Conservation (phyloP, 2,113 vertebrate genomes). For the Gallinago jamesoni region DNA sequence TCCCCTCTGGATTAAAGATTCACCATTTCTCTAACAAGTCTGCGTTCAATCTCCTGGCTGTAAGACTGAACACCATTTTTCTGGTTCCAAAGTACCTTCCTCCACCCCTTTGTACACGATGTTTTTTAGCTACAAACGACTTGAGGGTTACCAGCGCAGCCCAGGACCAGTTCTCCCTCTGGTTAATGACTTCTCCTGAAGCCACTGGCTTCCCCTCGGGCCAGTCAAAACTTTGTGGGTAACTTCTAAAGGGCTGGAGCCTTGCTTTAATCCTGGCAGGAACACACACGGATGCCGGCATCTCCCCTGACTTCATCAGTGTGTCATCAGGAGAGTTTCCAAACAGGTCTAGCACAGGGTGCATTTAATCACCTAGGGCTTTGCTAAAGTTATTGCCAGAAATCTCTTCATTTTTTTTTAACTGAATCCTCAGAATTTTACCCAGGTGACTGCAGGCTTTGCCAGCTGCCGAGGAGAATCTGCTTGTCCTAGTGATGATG, state of each 20-base stretch:
- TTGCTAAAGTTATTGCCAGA: background rate
- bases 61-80: background rate
- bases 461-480: background rate
- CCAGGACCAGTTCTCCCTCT: background rate
- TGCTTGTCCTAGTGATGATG: background rate
- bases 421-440: background rate
- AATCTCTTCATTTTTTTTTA: background rate
- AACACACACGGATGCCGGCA: background rate
- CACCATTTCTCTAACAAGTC: background rate
- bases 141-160: background rate
- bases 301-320: background rate
- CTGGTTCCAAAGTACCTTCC: background rate
- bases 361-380: background rate
- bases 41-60: background rate
- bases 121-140: background rate
- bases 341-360: background rate
- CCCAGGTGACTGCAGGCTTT: background rate
- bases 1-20: background rate
- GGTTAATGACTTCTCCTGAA: background rate
- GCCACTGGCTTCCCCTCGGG: background rate
- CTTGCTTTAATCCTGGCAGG: background rate
- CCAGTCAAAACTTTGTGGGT: background rate
- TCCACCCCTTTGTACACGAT: background rate
- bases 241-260: background rate
- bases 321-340: background rate